Conservation (phyloP, 2,113 vertebrate genomes). For the Dromas ardeola region DNA sequence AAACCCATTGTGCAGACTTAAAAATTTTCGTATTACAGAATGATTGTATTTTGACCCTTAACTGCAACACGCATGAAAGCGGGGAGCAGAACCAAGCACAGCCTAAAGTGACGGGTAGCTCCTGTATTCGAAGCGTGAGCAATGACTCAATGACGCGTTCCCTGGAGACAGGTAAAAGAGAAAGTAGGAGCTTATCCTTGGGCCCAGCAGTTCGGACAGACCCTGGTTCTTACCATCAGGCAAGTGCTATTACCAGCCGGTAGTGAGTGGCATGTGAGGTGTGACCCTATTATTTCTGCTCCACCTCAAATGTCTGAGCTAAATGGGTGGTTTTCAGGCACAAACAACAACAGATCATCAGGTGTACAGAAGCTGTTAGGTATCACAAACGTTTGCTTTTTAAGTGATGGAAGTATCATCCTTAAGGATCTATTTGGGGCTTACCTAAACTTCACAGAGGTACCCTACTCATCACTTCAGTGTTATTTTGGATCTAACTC, state of each 20-base stretch:
- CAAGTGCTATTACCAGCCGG: too few species aligned
- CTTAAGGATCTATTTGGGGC: not conserved
- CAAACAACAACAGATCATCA: not conserved
- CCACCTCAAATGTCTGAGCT: not conserved
- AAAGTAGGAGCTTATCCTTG: not conserved
- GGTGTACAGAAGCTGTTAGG: not conserved
- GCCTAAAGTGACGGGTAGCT: not conserved
- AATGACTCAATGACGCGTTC: too few species aligned
- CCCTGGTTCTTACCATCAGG: not conserved
- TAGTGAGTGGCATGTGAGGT: not conserved
- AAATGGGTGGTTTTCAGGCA: not conserved
- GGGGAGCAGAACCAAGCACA: not conserved
- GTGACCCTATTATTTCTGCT: not conserved
- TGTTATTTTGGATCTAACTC: not conserved
- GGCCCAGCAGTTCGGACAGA: not conserved
- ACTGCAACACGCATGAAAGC: accelerated
- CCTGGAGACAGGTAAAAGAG: not conserved
- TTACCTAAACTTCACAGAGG: not conserved
- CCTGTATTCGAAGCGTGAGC: not conserved
- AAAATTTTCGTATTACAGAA: not conserved
- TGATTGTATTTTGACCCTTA: not conserved
- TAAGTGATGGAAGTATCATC: not conserved
- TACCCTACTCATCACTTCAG: not conserved
- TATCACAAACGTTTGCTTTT: not conserved
- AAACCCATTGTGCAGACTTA: not conserved